Evolutionary conservation across 2,797 vertebrate species (phyloP).

Genomic region (Delichon dasypus): DNA sequence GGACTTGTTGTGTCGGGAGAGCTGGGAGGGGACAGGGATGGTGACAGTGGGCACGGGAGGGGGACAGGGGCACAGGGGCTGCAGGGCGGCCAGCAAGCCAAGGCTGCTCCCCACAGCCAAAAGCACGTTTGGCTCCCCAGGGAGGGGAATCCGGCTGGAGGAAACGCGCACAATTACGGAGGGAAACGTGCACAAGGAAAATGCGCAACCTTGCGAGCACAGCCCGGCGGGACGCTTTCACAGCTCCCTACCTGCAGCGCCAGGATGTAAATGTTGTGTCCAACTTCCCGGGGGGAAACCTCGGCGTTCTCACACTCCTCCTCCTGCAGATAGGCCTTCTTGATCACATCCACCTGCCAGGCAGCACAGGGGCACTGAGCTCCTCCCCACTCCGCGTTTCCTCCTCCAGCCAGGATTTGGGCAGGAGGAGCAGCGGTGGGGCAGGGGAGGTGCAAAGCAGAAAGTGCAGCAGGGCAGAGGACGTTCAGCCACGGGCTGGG

Average conservation of each 20-base stretch:
- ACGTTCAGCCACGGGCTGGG: rapidly evolving
- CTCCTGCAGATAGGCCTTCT: conserved; percentile 92
- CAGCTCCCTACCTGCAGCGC: conserved; percentile 85
- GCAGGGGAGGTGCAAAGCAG: background rate
- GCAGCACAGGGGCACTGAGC: background rate
- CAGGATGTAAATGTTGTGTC: conserved; percentile 98
- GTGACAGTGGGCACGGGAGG: background rate
- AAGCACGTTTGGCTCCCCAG: background rate
- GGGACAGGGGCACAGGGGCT: background rate
- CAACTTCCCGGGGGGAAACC: conserved; percentile 91
- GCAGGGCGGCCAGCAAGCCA: rapidly evolving
- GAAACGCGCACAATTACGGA: background rate
- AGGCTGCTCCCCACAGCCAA: background rate
- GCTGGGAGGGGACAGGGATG: conserved; percentile 69
- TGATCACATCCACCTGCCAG: conserved; percentile 90
- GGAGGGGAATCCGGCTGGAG: background rate
- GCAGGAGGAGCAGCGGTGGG: background rate
- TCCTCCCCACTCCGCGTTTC: background rate
- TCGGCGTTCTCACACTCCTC: conserved; percentile 85
- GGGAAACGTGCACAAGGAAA: background rate
- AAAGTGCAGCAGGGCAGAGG: background rate
- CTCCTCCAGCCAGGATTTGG: background rate
- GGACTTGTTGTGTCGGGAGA: conserved; percentile 92
- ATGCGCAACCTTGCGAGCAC: rapidly evolving
- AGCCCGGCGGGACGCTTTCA: background rate